A percentile compares a stretch with the other conserved stretches of the same genome.
phyloP scores from a whole-genome alignment of 2,888 invertebrate genomes.

The Pherbina coryleti region DNA sequence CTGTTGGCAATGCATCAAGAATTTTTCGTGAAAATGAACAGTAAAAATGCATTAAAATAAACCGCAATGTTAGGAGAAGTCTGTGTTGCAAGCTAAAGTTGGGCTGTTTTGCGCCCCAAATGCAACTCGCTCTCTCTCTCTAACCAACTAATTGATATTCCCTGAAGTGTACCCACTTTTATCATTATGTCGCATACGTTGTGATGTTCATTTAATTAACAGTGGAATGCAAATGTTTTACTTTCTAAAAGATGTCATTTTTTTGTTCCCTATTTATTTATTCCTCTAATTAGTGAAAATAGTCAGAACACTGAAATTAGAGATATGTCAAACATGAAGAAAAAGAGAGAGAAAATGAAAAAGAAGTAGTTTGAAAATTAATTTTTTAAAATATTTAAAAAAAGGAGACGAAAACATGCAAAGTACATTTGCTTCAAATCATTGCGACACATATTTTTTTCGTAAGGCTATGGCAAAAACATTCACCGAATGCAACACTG shows the following conservation, averaged over 20 bases:
- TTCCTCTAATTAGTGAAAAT: not conserved
- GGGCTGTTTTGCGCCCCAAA: not conserved
- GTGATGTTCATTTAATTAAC: not conserved
- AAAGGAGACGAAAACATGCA: not conserved
- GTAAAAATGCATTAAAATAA: slow-evolving; percentile 32
- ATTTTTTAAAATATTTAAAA: not conserved
- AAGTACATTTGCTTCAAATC: not conserved
- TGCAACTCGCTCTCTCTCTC: not conserved
- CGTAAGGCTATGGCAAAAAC: no score
- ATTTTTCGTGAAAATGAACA: slow-evolving; percentile 40
- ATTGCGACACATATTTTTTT: not conserved
- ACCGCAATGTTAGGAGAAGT: slow-evolving; percentile 2
- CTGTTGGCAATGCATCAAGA: slow-evolving; percentile 63
- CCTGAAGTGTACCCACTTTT: not conserved
- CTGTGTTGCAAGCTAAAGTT: not conserved
- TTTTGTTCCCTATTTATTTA: not conserved
- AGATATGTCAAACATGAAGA: not conserved
- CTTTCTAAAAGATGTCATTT: slow-evolving; percentile 18
- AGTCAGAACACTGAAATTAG: not conserved
- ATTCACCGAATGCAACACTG: no score
- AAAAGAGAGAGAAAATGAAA: not conserved
- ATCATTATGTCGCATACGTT: not conserved
- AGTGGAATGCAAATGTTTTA: not conserved
- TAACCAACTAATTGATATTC: not conserved
- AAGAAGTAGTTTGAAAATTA: not conserved